Conservation (phyloP, 64 coral and sea anemone species). For the Orbicella faveolata region DNA sequence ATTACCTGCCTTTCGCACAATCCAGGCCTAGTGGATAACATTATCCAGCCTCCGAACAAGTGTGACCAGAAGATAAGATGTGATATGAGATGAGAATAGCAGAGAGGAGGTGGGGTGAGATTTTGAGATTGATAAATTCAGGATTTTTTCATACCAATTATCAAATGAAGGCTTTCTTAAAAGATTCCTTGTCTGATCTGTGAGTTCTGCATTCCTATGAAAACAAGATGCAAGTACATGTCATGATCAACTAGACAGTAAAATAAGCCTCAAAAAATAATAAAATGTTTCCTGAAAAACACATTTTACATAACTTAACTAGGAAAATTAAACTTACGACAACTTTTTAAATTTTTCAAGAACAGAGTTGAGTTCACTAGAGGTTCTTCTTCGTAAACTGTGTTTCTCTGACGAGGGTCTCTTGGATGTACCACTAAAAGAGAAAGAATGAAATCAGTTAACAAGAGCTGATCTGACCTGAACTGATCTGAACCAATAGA, state of each 20-base stretch:
- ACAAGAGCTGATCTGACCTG: background rate
- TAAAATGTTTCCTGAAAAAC: background rate
- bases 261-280: too few species aligned
- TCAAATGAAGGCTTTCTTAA: slow-evolving; percentile 89
- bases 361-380: slow-evolving; percentile 72
- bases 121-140: background rate
- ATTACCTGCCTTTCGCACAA: too few species aligned
- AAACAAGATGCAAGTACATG: background rate
- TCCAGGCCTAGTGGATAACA: too few species aligned
- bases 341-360: slow-evolving; percentile 77
- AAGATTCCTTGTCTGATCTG: slow-evolving; percentile 70
- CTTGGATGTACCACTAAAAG: slow-evolving; percentile 66
- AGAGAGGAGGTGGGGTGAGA: background rate
- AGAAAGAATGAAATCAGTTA: background rate
- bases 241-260: too few species aligned
- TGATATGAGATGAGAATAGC: too few species aligned
- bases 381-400: slow-evolving; percentile 55
- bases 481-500: background rate
- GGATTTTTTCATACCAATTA: slow-evolving; percentile 61
- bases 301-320: background rate
- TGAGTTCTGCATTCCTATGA: slow-evolving; percentile 81
- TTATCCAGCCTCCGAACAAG: too few species aligned
- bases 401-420: slow-evolving; percentile 70
- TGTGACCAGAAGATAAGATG: too few species aligned
- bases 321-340: slow-evolving; percentile 50